These are phyloP conservation scores for Mirza zaza DNA, from an alignment of 2,113 vertebrate species.

Conservation along the genomic window DNA sequence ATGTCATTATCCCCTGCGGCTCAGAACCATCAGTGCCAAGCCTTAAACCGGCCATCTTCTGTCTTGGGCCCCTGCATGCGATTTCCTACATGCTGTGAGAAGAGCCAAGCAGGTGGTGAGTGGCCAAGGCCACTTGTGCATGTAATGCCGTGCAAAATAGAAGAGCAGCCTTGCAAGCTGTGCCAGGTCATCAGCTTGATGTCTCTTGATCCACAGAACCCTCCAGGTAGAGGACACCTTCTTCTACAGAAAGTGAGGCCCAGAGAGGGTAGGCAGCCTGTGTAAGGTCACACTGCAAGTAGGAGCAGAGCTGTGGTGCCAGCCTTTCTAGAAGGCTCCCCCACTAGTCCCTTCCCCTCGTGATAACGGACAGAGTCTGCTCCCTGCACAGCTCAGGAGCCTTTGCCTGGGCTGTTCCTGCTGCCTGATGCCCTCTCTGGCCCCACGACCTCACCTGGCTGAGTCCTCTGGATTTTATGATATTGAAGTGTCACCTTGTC, in stretches of 20 bases:
- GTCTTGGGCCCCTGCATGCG: background rate
- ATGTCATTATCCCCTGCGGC: background rate
- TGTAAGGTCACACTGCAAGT: fast-evolving
- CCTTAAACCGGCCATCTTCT: background rate
- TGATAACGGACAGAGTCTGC: background rate
- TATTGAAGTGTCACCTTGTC: background rate
- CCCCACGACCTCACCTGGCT: no score
- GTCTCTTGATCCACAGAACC: background rate
- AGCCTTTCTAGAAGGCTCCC: background rate
- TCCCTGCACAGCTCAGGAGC: background rate
- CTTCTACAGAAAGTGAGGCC: background rate
- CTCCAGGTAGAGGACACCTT: background rate
- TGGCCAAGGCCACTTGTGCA: no score
- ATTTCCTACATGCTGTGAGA: background rate
- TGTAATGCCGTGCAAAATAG: background rate
- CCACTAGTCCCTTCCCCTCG: background rate
- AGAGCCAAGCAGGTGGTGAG: background rate
- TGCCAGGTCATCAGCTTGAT: background rate
- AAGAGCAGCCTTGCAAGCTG: background rate
- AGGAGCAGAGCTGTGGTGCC: background rate
- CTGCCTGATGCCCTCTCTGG: background rate
- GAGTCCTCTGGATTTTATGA: no score
- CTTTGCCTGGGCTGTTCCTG: no score
- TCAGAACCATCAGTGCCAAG: background rate
- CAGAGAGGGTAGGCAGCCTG: background rate